Base-by-base conservation (phyloP, 1,140 invertebrate species). In the Heliconius himera region DNA sequence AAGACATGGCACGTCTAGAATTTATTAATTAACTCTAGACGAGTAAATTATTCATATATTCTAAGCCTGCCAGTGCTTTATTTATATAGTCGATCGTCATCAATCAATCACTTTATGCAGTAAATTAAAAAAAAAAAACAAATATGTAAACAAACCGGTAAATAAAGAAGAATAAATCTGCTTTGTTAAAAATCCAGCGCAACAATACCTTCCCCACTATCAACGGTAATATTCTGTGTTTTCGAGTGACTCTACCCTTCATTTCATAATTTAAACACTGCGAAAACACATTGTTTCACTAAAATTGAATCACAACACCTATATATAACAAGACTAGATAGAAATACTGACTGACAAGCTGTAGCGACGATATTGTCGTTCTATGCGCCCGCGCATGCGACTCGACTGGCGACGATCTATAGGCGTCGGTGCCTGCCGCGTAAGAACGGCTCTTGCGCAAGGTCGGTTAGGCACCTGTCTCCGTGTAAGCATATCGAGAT, bases 101-200 rank as follows among this genome's bases (percentile, higher is more conserved):
- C 9, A 66, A 66, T n/a, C 9, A 66, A 66, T n/a, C n/a, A 60
- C 54, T 60, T 66, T 11, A 16, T 66, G 3, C 29, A 66, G 22
- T 66, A 66, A 66, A 22, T 8, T 26, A 66, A 66, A 22, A 66
- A 72, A 26, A 70, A n/a, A 76, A n/a, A 54, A 71, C 66, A 71
- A 29, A 33, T 36, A 71, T 46, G 38, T 26, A 73, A 81, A 90
- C 88, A 54, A 85, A 93, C 93, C 93, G 91, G 84, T 92, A 90
- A 81, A 90, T 81, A 73, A 94, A 90, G 78, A 91, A 91, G 6
- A 91, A 82, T n/a, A 93, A 74, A 70, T 93, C 90, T 8, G 93
- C 90, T 77, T 93, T 94, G 29, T 85, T 91, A 75, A 94, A 92
- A 33, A 94, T 81, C 91, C 91, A 93, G 56, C 88, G 87, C 5